Conservation (phyloP, 2,113 vertebrate species). For the Chinchilla lanigera region DNA sequence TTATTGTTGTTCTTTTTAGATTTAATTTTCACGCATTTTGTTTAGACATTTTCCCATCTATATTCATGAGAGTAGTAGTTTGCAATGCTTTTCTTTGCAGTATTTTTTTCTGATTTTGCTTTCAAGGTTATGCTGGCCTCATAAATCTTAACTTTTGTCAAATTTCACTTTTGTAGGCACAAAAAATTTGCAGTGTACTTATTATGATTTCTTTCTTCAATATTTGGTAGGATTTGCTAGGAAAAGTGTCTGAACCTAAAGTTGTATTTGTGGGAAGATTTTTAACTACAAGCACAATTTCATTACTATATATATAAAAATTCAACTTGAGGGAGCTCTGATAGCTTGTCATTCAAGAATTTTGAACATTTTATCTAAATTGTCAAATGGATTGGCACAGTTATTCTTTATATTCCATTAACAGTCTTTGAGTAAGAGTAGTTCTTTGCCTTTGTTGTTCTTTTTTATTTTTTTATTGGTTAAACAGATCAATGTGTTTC, state of each 20-base stretch:
- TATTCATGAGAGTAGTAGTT: slow-evolving; percentile 35
- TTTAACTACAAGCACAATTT: background rate
- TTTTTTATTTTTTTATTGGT: background rate
- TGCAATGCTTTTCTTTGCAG: background rate
- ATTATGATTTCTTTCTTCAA: background rate
- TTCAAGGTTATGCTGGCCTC: background rate
- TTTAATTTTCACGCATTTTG: background rate
- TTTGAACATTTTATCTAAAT: background rate
- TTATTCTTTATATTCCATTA: slow-evolving; percentile 8
- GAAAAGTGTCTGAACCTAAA: background rate
- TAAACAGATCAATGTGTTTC: background rate
- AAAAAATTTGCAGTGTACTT: slow-evolving; percentile 3
- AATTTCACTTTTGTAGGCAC: slow-evolving; percentile 12
- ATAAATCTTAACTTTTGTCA: background rate
- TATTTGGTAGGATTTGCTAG: background rate
- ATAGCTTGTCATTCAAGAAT: background rate
- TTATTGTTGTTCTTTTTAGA: background rate
- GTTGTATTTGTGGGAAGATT: background rate
- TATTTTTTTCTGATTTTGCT: background rate
- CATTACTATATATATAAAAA: background rate
- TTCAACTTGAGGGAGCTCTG: background rate
- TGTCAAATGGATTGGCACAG: background rate
- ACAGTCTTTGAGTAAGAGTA: background rate
- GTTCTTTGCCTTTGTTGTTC: background rate
- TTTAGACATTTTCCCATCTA: slow-evolving; percentile 10